Evolutionary conservation across 2,113 vertebrate genomes (phyloP).

Genomic region (Malaclemys terrapin): DNA sequence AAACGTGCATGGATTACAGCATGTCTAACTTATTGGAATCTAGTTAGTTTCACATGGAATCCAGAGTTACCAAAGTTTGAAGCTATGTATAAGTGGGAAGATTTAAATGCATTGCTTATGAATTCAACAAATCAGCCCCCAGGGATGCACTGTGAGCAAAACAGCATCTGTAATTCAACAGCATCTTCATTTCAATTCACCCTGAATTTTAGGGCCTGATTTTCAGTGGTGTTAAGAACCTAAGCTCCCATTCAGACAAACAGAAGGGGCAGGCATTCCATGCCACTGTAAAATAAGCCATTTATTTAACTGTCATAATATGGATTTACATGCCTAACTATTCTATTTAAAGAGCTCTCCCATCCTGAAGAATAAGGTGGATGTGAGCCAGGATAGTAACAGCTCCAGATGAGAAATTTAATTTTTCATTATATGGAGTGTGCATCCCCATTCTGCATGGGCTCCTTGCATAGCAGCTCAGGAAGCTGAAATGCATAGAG

Average conservation of each 20-base stretch:
- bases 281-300: neutral
- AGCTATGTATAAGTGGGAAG: neutral
- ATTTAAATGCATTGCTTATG: neutral
- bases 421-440: neutral
- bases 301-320: neutral
- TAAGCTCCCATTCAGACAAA: neutral
- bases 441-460: neutral
- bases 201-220: neutral
- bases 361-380: neutral
- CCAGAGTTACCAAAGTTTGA: neutral
- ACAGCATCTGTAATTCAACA: neutral
- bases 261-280: neutral
- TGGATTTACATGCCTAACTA: neutral
- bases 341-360: neutral
- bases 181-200: neutral
- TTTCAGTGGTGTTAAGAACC: too few species aligned
- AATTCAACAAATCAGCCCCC: neutral
- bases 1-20: neutral
- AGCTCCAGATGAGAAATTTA: neutral
- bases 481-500: neutral
- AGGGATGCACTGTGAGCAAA: neutral
- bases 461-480: neutral
- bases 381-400: neutral
- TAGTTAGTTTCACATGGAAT: neutral
- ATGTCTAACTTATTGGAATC: neutral